phyloP scores from a whole-genome alignment of 2,888 invertebrate species.

The Nomada flava region DNA sequence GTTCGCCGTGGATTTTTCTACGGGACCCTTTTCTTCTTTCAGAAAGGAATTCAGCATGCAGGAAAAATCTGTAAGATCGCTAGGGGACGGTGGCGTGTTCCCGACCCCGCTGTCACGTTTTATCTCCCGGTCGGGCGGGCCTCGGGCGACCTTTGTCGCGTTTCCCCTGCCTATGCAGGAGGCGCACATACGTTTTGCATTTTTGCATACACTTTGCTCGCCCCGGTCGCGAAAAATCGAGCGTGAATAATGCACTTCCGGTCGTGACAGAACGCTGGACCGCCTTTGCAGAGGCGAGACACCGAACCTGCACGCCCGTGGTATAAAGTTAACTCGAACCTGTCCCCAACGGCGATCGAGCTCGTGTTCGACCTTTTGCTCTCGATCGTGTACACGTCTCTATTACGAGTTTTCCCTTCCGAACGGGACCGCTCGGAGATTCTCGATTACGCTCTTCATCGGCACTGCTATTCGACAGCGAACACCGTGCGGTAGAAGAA shows the following conservation, averaged over 20 bases:
- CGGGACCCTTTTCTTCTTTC: no score
- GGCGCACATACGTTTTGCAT: constrained; percentile 17
- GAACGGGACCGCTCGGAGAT: neutral
- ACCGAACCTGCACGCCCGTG: constrained; percentile 42
- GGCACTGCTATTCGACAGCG: no score
- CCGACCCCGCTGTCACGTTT: constrained; percentile 42
- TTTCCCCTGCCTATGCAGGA: constrained; percentile 1
- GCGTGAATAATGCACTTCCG: constrained; percentile 60
- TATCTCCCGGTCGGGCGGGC: constrained; percentile 11
- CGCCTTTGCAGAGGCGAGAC: constrained; percentile 25
- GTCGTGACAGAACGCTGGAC: constrained; percentile 9
- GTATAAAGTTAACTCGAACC: constrained; percentile 49
- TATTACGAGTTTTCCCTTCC: constrained; percentile 8
- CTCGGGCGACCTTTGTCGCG: constrained; percentile 22
- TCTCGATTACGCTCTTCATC: no score
- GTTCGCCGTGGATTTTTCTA: neutral
- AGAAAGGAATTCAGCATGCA: no score
- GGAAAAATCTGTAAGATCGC: neutral
- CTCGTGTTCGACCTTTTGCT: constrained; percentile 35
- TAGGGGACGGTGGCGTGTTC: neutral
- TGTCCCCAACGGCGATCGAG: constrained; percentile 54
- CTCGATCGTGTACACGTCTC: constrained; percentile 5
- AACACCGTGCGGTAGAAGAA: no score
- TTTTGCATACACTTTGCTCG: constrained; percentile 42
- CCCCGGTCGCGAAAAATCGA: constrained; percentile 31